Evolutionary conservation across 2,113 vertebrate genomes (phyloP), one percentile per base, ranked within the genome.

Genomic region (Piprites chloris): DNA sequence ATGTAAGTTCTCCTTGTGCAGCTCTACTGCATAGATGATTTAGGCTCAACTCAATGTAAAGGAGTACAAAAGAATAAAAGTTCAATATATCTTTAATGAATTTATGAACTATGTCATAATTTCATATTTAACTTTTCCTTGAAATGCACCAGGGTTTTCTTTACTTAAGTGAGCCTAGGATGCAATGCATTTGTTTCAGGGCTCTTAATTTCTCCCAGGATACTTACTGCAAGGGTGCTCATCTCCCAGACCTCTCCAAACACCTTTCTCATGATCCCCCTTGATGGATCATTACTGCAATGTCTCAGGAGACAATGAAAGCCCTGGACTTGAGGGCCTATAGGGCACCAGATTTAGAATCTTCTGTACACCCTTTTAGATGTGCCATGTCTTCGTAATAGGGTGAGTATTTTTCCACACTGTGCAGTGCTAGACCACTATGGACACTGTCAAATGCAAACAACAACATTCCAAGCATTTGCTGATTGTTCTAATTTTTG

Each of bases 141-240:
- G 55, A 69, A 89, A 50, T 3, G 4, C 4, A 55, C 9, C 18
- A 42, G 8, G 39, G 12, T 47, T 47, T 32, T 9, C 28, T 75
- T 85, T 58, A 71, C 33, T 67, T 91, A 32, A 80, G 49, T 4
- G 18, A 58, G 11, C 14, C 23, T 33, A 59, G 6, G 19, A 59
- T 27, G 24, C 41, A 92, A 35, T 1, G 5, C 1, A 8, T 41
- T 72, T 67, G 32, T 32, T 0, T 0, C n/a, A 59, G 16, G n/a
- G 47, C 28, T 52, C 30, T 11, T 14, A 28, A 71, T 71, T 86
- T 91, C 13, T 79, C 22, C 23, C 26, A 55, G 8, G 28, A 55
- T 27, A 37, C 8, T 35, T 83, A 35, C 1, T 37, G 11, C 9
- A 21, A 42, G 67, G 41, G 16, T 63, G 22, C 18, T 44, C 20